Evolutionary conservation across 2,888 invertebrate species (phyloP).

Genomic region (Catocala sponsa): DNA sequence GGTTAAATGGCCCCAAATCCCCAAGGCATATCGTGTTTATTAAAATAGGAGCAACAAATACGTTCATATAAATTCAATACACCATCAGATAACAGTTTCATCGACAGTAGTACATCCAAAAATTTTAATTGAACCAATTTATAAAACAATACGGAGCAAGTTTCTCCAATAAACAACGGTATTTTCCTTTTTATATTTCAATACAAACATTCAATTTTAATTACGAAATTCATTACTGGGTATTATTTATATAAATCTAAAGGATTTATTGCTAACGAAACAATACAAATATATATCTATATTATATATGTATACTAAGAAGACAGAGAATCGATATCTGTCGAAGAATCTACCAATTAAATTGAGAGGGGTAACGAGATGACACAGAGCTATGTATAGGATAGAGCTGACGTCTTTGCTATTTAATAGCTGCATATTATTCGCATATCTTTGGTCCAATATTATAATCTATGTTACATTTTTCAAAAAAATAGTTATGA

Average conservation of each 20-base stretch:
- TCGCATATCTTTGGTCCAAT: no score
- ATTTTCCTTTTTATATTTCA: conserved; percentile 12
- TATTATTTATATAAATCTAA: conserved; percentile 35
- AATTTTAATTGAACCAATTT: conserved; percentile 8
- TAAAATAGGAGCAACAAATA: no score
- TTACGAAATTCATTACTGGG: conserved; percentile 38
- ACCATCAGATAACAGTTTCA: no score
- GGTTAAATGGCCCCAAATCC: no score
- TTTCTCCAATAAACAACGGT: conserved; percentile 6
- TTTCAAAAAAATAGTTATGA: no score
- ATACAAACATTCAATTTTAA: conserved; percentile 38
- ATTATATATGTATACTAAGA: conserved; percentile 39
- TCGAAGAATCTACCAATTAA: conserved; percentile 80
- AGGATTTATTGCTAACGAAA: conserved; percentile 45
- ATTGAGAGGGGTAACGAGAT: conserved; percentile 70
- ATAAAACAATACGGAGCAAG: conserved; percentile 6
- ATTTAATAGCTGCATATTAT: no score
- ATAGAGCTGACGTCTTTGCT: conserved; percentile 36
- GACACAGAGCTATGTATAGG: conserved; percentile 44
- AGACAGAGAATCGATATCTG: conserved; percentile 66
- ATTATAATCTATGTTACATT: no score
- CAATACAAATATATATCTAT: conserved; percentile 31
- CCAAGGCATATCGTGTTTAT: no score
- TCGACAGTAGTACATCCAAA: neutral
- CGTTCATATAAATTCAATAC: no score